Base-by-base conservation (phyloP, 2,797 vertebrate genomes). In the Borostomias antarcticus region DNA sequence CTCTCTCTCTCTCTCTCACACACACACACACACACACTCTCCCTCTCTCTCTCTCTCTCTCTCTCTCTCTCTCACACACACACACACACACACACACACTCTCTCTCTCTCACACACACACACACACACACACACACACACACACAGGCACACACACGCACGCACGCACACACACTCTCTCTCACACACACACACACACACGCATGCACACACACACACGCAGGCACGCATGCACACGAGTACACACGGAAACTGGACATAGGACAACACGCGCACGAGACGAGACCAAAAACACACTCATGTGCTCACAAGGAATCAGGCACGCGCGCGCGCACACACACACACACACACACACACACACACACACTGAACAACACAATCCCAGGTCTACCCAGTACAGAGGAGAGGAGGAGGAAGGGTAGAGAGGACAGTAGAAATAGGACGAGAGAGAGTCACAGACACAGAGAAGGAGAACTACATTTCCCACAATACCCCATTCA, bases 401-500 rank as follows among this genome's bases (percentile, higher is more conserved):
- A 11, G 37, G 19, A 23, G 56, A 32, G 15, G 45, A 40, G 35
- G 32, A 9, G 35, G 28, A n/a, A 21, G 19, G 11, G 25, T 10
- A 19, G 1, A 57, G 66, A 26, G 47, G 28, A 15, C 53, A 71
- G 35, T 1, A 65, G 9, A 1, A 1, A 40, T 52, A 0, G 4
- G 67, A 65, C 52, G 26, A 10, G 26, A 53, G 63, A 53, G 57
- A 67, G 63, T 68, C n/a, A 4, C 54, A 72, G 51, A 48, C 57
- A 53, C 11, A 63, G 28, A 54, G 37, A 59, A 33, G 52, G 57
- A 65, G 26, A 64, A 53, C 59, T n/a, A n/a, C n/a, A n/a, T n/a
- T 26, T 58, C 19, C n/a, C n/a, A n/a, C n/a, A n/a, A n/a, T n/a
- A n/a, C n/a, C 37, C 29, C 52, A 47, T 85, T 85, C 87, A 88